Conservation (phyloP, 2,797 vertebrate genomes). For the Thalassophryne amazonica region DNA sequence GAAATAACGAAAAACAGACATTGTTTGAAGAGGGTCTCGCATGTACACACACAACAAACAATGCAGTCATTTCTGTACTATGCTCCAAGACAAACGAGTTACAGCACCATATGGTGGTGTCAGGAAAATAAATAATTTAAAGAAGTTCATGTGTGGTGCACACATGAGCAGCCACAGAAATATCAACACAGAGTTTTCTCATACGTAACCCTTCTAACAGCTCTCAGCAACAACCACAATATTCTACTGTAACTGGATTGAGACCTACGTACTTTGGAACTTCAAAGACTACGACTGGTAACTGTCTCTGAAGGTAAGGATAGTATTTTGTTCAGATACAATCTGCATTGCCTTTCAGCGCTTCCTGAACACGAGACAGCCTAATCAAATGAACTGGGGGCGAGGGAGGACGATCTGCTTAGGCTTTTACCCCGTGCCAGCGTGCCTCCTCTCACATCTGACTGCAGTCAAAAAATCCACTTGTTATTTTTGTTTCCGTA, state of each 20-base stretch:
- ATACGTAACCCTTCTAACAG: conserved; percentile 74
- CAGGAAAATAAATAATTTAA: conserved; percentile 81
- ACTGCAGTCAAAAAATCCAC: conserved; percentile 73
- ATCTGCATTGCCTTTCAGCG: conserved; percentile 83
- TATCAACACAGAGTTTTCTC: conserved; percentile 73
- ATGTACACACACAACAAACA: conserved; percentile 64
- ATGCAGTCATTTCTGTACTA: conserved; percentile 63
- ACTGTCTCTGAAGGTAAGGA: conserved; percentile 71
- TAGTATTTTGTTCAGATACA: conserved; percentile 71
- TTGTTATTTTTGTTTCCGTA: conserved; percentile 73
- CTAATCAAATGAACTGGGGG: conserved; percentile 79
- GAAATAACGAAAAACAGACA: conserved; percentile 66
- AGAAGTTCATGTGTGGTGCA: conserved; percentile 67
- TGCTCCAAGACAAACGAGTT: conserved; percentile 73
- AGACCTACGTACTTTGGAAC: conserved; percentile 80
- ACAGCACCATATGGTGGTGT: conserved; percentile 73
- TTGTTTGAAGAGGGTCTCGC: conserved; percentile 74
- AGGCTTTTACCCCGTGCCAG: conserved; percentile 74
- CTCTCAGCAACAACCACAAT: conserved; percentile 52
- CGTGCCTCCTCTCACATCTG: conserved; percentile 57
- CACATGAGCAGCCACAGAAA: conserved; percentile 74
- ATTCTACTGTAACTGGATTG: conserved; percentile 72
- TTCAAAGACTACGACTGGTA: conserved; percentile 73
- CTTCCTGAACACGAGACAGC: conserved; percentile 79
- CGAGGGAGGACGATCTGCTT: conserved; percentile 50